Evolutionary conservation across 2,113 vertebrate genomes (phyloP), one percentile per base, ranked within the genome.

Genomic region (Mirounga angustirostris): DNA sequence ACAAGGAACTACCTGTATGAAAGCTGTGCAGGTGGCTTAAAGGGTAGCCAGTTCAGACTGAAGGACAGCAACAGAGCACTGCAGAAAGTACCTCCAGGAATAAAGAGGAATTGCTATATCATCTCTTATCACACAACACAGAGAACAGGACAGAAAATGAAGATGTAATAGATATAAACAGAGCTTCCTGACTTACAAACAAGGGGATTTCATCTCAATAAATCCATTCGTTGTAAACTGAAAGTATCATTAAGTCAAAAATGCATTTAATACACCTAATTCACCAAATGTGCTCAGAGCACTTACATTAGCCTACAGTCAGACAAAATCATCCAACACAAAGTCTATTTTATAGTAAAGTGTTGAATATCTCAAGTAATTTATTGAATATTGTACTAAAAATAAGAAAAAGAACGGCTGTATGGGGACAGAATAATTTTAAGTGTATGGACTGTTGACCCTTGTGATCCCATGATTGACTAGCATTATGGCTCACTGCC

Each of bases 121-220:
- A 58, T 30, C 80, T 79, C 88, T 86, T 59, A 61, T 43, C 40
- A 80, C 73, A 87, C 40, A 95, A 78, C 67, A 93, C 22, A 79
- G 18, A 91, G 59, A 84, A 61, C 0, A 89, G 43, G 3, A 46
- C 26, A 87, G 33, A 87, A 92, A 92, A 87, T n/a, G 19, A 95
- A 92, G 82, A 50, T 0, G 14, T 24, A 54, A 16, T 16, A 43
- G 28, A 56, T 54, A 80, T 40, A 71, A 94, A 90, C 28, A 78
- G 26, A 78, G 30, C 74, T 50, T 30, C 26, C 5, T 28, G 74
- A 78, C 43, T 50, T 78, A 50, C 15, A 50, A 50, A 50, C 15
- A 50, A 50, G 7, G 15, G 73, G 74, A 78, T 78, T 26, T 50
- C 4, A 2, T 50, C 74, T 46, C 26, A 78, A 28, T 30, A 78